A percentile compares a stretch with the other conserved stretches of the same genome.
Evolutionary conservation across 2,113 vertebrate genomes (phyloP).

Genomic region (Marcusenius ussheri): DNA sequence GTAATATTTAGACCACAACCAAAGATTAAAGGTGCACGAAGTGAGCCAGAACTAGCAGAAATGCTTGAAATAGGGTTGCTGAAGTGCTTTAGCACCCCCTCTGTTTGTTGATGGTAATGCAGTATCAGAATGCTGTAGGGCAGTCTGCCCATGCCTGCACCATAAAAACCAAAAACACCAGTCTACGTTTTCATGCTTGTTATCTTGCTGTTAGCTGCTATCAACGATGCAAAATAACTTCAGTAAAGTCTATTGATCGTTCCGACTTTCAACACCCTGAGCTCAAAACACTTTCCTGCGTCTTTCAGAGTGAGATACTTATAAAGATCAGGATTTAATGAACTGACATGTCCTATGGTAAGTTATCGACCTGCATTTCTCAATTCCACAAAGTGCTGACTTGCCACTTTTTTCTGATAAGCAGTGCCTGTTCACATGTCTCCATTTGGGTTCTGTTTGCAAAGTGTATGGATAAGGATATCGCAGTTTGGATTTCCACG

Average conservation of each 20-base stretch:
- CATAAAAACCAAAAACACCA: not conserved
- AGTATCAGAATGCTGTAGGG: not conserved
- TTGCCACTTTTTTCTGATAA: not conserved
- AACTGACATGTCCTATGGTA: not conserved
- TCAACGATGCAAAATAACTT: not conserved
- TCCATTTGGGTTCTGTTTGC: not conserved
- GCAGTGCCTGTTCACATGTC: not conserved
- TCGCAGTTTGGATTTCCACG: not conserved
- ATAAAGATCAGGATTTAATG: not conserved
- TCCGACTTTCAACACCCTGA: not conserved
- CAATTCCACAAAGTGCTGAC: not conserved
- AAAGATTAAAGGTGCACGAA: not conserved
- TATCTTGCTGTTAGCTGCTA: not conserved
- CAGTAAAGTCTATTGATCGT: not conserved
- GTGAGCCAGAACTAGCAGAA: not conserved
- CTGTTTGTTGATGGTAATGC: not conserved
- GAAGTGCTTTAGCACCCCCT: not conserved
- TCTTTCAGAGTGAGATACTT: not conserved
- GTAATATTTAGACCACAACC: not conserved
- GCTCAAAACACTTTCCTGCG: not conserved
- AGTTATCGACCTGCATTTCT: not conserved
- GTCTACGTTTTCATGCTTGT: not conserved
- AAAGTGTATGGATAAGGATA: not conserved
- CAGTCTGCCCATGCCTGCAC: not conserved
- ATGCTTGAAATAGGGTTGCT: not conserved